Evolutionary conservation across 2,113 vertebrate genomes (phyloP).

Genomic region (Myotis brandtii): DNA sequence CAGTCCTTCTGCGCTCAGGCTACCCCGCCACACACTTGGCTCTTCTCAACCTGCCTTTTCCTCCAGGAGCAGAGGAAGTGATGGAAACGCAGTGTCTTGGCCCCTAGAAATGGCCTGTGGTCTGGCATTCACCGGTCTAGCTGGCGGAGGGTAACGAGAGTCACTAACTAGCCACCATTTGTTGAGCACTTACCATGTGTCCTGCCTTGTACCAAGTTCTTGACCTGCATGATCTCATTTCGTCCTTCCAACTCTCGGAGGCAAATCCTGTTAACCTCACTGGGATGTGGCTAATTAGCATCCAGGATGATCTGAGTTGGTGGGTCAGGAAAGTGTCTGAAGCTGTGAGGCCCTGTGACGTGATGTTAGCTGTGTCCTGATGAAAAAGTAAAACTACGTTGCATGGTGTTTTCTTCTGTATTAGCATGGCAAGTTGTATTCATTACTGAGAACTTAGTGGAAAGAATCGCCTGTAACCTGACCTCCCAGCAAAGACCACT

Average conservation of each 20-base stretch:
- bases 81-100: neutral
- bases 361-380: neutral
- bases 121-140: neutral
- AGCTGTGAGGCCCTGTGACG: neutral
- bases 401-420: neutral
- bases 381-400: neutral
- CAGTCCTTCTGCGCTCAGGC: neutral
- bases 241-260: neutral
- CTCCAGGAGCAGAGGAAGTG: neutral
- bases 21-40: neutral
- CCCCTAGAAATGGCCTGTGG: neutral
- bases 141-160: neutral
- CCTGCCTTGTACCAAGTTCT: neutral
- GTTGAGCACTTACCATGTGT: neutral
- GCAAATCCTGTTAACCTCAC: neutral
- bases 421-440: neutral
- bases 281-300: neutral
- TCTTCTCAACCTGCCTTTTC: neutral
- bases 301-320: neutral
- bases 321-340: neutral
- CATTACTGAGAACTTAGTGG: neutral
- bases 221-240: neutral
- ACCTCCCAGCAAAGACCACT: conserved; percentile 17
- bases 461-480: neutral
- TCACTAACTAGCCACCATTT: neutral